Base-by-base conservation (phyloP, 2,113 vertebrate genomes). In the Sylvicapra grimmia region DNA sequence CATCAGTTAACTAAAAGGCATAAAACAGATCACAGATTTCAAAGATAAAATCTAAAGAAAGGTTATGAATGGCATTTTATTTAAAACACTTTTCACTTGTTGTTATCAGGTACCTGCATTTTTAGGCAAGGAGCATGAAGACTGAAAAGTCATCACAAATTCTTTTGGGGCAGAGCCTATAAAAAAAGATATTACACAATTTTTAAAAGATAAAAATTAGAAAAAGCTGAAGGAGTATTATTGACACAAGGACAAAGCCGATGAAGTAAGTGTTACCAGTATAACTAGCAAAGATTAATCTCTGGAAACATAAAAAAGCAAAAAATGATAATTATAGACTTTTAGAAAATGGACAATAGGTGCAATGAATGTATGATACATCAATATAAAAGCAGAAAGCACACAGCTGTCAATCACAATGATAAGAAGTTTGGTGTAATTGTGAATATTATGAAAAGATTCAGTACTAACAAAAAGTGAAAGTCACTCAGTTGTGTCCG, bases 41-140 rank as follows among this genome's bases (percentile, higher is more conserved):
- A 93, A 97, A 97, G 65, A 75, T 65, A 65, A 96, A 89, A 83
- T 77, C 54, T 33, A 86, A 90, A 93, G 53, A 75, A 80, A 61
- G 53, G 21, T 27, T 91, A 82, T 31, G 31, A 96, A 63, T 65
- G 47, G 29, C 31, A 51, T 93, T 84, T 82, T 94, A 53, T 13
- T 88, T 19, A 29, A 89, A 89, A 58, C 19, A 23, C 14, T 61
- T 85, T 58, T 85, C 44, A 83, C 59, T 93, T 96, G 40, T 94
- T 96, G 36, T 44, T 87, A 92, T 31, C 54, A 90, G 86, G 65
- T 84, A 82, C 11, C 9, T 85, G 11, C 25, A 65, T 61, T 94
- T 82, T 97, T 25, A 95, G 40, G 18, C 72, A 96, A 90, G 27
- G 90, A 84, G 61, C 25, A 25, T 65, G 85, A 86, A 97, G 92